These are phyloP conservation scores for Lasiommata megera DNA, from an alignment of 2,888 invertebrate genomes.

Conservation along the genomic window DNA sequence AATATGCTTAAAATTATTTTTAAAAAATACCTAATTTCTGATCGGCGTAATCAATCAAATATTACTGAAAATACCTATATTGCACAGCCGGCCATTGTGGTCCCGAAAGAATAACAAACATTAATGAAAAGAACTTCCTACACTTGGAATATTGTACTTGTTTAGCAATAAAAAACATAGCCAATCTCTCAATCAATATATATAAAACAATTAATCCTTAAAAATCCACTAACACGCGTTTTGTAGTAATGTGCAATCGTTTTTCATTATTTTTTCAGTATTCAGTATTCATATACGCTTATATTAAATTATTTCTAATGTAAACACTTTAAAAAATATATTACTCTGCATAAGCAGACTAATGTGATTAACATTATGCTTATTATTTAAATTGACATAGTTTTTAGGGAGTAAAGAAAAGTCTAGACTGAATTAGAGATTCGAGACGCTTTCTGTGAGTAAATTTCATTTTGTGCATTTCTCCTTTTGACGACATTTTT, in stretches of 20 bases:
- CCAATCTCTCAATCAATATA: background rate
- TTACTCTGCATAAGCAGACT: slow-evolving; percentile 2
- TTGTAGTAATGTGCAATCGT: background rate
- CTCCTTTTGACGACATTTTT: background rate
- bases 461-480: too few species aligned
- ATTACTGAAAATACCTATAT: slow-evolving; percentile 2
- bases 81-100: slow-evolving; percentile 11
- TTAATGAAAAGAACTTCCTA: background rate
- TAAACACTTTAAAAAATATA: slow-evolving; percentile 6
- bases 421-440: slow-evolving; percentile 16
- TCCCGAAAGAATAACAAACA: background rate
- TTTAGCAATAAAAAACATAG: too few species aligned
- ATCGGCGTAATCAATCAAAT: slow-evolving; percentile 2
- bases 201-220: background rate
- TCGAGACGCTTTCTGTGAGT: background rate
- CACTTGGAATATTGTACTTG: too few species aligned
- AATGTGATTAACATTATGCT: slow-evolving; percentile 6
- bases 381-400: slow-evolving; percentile 31
- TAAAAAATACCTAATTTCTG: slow-evolving; percentile 1
- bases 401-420: slow-evolving; percentile 33
- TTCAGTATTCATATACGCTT: background rate
- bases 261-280: background rate
- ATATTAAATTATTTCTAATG: background rate
- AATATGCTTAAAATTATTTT: background rate
- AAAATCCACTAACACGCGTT: background rate